These are phyloP conservation scores for Aphidius colemani DNA, from an alignment of 2,888 invertebrate genomes.

Conservation along the genomic window DNA sequence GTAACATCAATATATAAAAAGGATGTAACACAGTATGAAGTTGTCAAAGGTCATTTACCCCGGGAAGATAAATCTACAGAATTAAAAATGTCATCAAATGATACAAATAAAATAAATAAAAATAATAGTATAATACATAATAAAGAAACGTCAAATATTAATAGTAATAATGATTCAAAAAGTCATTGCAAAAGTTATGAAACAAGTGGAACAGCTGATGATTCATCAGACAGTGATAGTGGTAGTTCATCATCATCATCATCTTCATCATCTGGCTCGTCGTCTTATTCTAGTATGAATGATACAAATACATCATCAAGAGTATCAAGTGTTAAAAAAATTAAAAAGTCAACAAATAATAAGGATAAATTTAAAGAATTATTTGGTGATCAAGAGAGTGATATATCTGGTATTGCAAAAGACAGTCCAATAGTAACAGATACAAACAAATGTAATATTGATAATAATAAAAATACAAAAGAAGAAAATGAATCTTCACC, in stretches of 20 bases:
- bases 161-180: not conserved
- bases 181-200: constrained; percentile 4
- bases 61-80: constrained; percentile 49
- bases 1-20: constrained; percentile 33
- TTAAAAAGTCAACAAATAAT: constrained; percentile 30
- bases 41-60: constrained; percentile 52
- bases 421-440: not conserved
- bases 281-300: constrained; percentile 27
- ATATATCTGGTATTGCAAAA: not conserved
- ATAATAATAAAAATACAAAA: not conserved
- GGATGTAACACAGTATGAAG: constrained; percentile 54
- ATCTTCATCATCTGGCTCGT: constrained; percentile 34
- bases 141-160: no score
- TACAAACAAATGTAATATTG: not conserved
- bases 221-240: constrained; percentile 37
- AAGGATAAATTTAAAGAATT: constrained; percentile 18
- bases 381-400: not conserved
- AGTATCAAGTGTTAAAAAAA: constrained; percentile 26
- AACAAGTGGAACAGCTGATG: constrained; percentile 29
- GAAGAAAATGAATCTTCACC: constrained; percentile 43
- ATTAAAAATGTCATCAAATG: constrained; percentile 43
- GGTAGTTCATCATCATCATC: constrained; percentile 43
- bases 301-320: constrained; percentile 36
- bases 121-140: not conserved
- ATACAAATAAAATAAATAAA: constrained; percentile 20